These are phyloP conservation scores for Coreius guichenoti DNA, from an alignment of 2,797 vertebrate genomes.

Conservation along the genomic window DNA sequence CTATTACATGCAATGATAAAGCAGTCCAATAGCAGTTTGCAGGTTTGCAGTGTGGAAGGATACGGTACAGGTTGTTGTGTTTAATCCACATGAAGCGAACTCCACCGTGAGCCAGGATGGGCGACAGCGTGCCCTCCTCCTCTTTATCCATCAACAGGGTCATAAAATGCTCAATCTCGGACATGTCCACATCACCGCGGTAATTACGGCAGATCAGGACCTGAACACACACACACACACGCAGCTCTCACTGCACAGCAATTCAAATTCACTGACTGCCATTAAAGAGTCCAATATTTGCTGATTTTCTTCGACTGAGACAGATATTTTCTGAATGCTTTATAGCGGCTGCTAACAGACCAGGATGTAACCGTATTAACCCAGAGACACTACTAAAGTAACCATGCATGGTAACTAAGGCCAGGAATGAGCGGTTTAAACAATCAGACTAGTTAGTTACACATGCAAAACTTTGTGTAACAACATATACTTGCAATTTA, in stretches of 20 bases:
- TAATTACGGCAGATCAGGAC: conserved; percentile 98
- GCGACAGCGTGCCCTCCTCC: conserved; percentile 93
- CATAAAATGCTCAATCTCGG: conserved; percentile 98
- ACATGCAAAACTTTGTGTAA: background rate
- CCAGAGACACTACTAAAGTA: background rate
- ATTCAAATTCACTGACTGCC: background rate
- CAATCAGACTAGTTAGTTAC: background rate
- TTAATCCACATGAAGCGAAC: conserved; percentile 99
- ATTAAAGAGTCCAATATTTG: background rate
- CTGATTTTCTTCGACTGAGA: background rate
- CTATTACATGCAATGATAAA: background rate
- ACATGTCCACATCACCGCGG: conserved; percentile 98
- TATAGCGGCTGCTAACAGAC: background rate
- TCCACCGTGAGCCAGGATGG: conserved; percentile 92
- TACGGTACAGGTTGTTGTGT: conserved; percentile 97
- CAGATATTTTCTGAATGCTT: background rate
- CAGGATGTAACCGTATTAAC: background rate
- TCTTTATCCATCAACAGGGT: conserved; percentile 97
- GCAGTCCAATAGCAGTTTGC: background rate
- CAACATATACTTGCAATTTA: background rate
- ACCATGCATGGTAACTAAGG: background rate
- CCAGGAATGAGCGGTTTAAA: background rate
- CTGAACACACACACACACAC: conserved; percentile 67
- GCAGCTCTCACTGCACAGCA: background rate
- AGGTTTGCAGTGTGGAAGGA: conserved; percentile 72